These are phyloP conservation scores for Heliothis virescens DNA, from an alignment of 1,140 invertebrate genomes.

Conservation along the genomic window DNA sequence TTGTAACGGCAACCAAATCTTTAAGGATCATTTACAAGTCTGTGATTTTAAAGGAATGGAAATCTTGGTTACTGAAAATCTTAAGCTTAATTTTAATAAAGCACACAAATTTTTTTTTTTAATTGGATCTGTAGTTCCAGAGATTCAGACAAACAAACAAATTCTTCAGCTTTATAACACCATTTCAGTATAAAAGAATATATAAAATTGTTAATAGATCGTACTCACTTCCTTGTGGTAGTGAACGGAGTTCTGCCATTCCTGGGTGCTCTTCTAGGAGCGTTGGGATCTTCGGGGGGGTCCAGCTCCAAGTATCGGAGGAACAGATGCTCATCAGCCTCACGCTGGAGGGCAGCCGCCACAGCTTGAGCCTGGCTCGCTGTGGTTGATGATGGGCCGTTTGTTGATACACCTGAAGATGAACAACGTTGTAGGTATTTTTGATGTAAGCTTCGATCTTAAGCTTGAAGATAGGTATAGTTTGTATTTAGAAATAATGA, in stretches of 20 bases:
- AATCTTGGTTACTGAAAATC: too few relatives aligned
- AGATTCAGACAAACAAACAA: too few relatives aligned
- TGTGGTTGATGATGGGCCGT: conserved; percentile 67
- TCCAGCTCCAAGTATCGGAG: conserved; percentile 93
- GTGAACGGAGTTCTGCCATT: conserved; percentile 94
- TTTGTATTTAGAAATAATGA: too few relatives aligned
- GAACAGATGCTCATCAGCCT: conserved; percentile 91
- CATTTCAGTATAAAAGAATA: neutral
- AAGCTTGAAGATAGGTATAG: neutral
- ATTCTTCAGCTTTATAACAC: too few relatives aligned
- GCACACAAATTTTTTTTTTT: too few relatives aligned
- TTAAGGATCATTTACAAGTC: too few relatives aligned
- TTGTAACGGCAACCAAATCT: neutral
- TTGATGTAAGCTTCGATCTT: neutral
- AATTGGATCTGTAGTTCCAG: too few relatives aligned
- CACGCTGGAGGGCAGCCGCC: conserved; percentile 87
- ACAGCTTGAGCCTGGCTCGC: conserved; percentile 70
- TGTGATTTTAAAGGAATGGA: too few relatives aligned
- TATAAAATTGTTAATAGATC: neutral
- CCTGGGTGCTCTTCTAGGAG: conserved; percentile 84
- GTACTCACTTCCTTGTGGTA: conserved; percentile 89
- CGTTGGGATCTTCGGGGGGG: conserved; percentile 87
- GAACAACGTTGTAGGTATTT: neutral
- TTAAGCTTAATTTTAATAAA: too few relatives aligned
- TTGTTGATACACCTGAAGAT: conserved; percentile 69